A percentile compares a stretch with the other conserved stretches of the same genome.
These are phyloP conservation scores for Cerastoderma edule DNA, from an alignment of 2,888 invertebrate species.

Conservation along the genomic window DNA sequence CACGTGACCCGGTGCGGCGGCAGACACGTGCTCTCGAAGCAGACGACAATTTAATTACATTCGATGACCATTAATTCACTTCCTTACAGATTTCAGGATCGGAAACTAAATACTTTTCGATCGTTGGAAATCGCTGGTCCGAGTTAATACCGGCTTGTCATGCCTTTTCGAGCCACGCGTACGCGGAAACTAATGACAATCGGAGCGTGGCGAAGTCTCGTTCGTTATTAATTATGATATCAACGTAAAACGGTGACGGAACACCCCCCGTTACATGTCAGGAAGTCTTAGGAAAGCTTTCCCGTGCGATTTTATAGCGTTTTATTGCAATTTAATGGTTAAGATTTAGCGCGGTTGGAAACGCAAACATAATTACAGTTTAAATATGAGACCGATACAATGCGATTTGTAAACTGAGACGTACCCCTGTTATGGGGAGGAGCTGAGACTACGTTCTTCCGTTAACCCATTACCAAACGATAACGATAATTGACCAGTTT, in stretches of 20 bases:
- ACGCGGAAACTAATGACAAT: slow-evolving; percentile 27
- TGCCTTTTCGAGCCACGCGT: slow-evolving; percentile 15
- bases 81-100: slow-evolving; percentile 26
- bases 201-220: slow-evolving; percentile 1
- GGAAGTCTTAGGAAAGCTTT: slow-evolving; percentile 15
- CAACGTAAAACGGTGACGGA: not conserved
- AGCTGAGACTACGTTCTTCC: too few relatives aligned
- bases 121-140: slow-evolving; percentile 12
- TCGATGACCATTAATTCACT: slow-evolving; percentile 23
- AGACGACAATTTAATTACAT: slow-evolving; percentile 29
- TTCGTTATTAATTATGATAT: slow-evolving; percentile 23
- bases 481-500: too few relatives aligned
- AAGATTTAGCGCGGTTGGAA: not conserved
- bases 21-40: too few relatives aligned
- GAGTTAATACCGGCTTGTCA: slow-evolving; percentile 22
- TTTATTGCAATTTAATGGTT: slow-evolving; percentile 14
- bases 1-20: slow-evolving; percentile 19
- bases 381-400: slow-evolving; percentile 14
- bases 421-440: too few relatives aligned
- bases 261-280: slow-evolving; percentile 10
- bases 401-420: too few relatives aligned
- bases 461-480: too few relatives aligned
- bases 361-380: slow-evolving; percentile 1
- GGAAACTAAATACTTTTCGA: slow-evolving; percentile 26
- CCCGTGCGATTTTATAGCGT: slow-evolving; percentile 2